phyloP scores from a whole-genome alignment of 2,113 vertebrate genomes.

The Phoenicopterus ruber region DNA sequence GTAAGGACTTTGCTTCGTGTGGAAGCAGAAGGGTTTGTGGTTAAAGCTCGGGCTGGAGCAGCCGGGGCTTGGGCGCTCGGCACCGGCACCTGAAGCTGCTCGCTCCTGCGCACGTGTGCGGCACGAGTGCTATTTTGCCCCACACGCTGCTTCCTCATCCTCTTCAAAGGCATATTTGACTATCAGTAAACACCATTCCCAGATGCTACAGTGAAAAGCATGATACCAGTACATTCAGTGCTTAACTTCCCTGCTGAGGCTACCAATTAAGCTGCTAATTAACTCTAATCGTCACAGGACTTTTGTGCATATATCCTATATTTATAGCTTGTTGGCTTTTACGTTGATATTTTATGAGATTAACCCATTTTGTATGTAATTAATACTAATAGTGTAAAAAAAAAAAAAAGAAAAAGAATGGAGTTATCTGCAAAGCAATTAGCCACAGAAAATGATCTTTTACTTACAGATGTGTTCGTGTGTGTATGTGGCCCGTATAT shows the following conservation, averaged over 20 bases:
- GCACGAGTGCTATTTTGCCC: background rate
- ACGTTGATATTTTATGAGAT: background rate
- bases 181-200: background rate
- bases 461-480: background rate
- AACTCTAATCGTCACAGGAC: background rate
- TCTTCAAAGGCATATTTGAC: background rate
- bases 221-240: background rate
- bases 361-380: background rate
- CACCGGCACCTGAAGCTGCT: background rate
- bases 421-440: background rate
- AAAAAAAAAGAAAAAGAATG: background rate
- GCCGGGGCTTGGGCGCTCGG: background rate
- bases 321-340: conserved; percentile 11
- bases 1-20: background rate
- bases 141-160: background rate
- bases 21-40: background rate
- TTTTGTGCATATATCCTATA: background rate
- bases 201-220: background rate
- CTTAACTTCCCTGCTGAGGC: background rate
- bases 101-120: background rate
- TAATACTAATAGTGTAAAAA: background rate
- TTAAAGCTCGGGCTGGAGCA: background rate
- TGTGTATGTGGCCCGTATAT: background rate
- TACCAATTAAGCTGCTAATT: background rate
- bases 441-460: background rate